Evolutionary conservation across 2,888 invertebrate species (phyloP), one percentile per base, ranked within the genome.

Genomic region (Chymomyza fuscimana): DNA sequence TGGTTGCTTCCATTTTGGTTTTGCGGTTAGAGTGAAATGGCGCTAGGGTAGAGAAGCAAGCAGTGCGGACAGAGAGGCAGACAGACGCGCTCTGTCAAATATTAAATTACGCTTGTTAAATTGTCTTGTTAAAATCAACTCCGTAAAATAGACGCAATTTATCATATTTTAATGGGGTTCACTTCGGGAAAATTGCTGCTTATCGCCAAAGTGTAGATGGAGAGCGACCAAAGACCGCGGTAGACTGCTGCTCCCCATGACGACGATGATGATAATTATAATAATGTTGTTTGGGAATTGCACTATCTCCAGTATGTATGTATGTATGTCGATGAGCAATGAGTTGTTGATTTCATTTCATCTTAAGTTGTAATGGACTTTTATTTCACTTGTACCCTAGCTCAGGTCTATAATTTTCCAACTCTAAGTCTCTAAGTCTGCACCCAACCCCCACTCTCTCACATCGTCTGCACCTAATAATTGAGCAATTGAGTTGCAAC

Each of bases 61-160:
- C 6, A 9, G 63, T 60, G 62, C 61, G 61, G 61, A 66, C 72
- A 69, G 52, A 60, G 40, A 58, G 50, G 50, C 54, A 12, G 52
- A 16, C 62, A 19, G 58, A 22, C 52, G 71, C 40, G 66, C 88
- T 87, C 85, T 86, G 86, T 85, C 88, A 89, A 87, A 87, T 90
- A 90, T 91, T 90, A 91, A 90, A 90, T 90, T 91, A 89, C 90
- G 89, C 90, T 90, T 90, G 90, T 89, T 90, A 89, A 90, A 90
- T 90, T 90, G 90, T 90, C 90, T 90, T 90, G 90, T 90, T 90
- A 90, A 89, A 89, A 88, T 82, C 80, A 82, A 86, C 79, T 89
- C 79, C 77, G 80, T 79, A 79, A 85, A 89, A 86, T 83, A 85
- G 88, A 86, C 79, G 87, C 86, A 89, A 89, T 89, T 89, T 89